Evolutionary conservation across 2,797 vertebrate species (phyloP), one percentile per base, ranked within the genome.

Genomic region (Cyclura pinguis): DNA sequence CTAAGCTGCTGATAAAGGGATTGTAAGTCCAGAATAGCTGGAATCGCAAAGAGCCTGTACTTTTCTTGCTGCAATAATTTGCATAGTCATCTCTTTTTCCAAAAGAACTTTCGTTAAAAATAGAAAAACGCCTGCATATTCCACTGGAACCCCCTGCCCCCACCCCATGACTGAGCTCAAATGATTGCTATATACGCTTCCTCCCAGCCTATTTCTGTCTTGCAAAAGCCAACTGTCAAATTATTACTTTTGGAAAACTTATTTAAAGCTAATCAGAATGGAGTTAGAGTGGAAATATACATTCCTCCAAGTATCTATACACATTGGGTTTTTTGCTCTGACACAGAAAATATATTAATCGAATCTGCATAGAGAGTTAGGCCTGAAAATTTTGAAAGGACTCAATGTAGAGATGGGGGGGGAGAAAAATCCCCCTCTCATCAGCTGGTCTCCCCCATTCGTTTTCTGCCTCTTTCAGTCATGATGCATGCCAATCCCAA

Each of bases 81-180:
- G 82, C 86, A 91, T 64, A 85, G 64, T 85, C 42, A 64, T 81
- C 86, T 85, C 38, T 74, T 88, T 88, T 72, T 78, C 67, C 29
- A 84, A 84, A 88, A 91, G 86, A 62, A 52, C 35, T 88, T 91
- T 78, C 38, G 59, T 88, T 80, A 90, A 86, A 90, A 90, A 90
- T 90, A 90, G 84, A 86, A 90, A 91, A 85, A 24, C 22, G 55
- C 22, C 38, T 85, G 32, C 32, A 73, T 38, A 38, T 73, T 18
- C 29, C 12, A 52, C 29, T 3, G 12, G 20, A 69, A 69, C 67
- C 67, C n/a, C 9, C 38, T 24, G 1, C 35, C 16, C 2, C 47
- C n/a, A 13, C 35, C 10, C 42, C 67, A 29, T 52, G 10, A 55
- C 52, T 18, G 67, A 89, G 8, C 59, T 50, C 22, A 62, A 91